phyloP scores from a whole-genome alignment of 2,797 vertebrate genomes.

The Coccyzus lansbergi region DNA sequence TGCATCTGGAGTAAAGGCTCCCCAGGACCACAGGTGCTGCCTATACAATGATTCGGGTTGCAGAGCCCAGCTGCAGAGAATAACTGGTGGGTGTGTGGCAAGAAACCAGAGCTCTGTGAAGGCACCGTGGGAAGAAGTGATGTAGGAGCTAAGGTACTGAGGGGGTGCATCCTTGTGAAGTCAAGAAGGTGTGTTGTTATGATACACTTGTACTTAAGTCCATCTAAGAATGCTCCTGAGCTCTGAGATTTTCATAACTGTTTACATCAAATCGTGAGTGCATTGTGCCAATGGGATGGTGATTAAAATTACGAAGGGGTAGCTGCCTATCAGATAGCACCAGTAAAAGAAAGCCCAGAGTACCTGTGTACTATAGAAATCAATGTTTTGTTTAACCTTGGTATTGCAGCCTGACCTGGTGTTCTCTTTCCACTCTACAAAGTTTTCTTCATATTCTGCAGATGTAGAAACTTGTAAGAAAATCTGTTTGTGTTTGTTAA shows the following conservation, averaged over 20 bases:
- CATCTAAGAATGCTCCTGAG: neutral
- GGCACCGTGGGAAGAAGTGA: neutral
- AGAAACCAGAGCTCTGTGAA: neutral
- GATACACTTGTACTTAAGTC: rapidly evolving
- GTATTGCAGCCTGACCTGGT: neutral
- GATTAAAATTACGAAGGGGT: neutral
- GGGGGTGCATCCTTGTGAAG: rapidly evolving
- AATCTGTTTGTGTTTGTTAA: neutral
- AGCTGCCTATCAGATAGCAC: neutral
- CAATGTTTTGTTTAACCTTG: neutral
- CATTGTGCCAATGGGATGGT: rapidly evolving
- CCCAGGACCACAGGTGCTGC: rapidly evolving
- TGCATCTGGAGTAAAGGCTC: neutral
- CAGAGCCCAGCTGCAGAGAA: neutral
- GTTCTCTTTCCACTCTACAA: neutral
- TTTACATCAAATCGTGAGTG: neutral
- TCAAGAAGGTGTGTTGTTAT: rapidly evolving
- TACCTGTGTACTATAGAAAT: neutral
- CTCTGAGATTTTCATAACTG: neutral
- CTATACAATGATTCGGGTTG: neutral
- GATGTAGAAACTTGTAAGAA: neutral
- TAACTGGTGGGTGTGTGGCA: neutral
- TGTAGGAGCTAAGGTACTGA: rapidly evolving
- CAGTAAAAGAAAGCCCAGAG: neutral
- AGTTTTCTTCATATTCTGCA: neutral